phyloP scores from a whole-genome alignment of 2,113 vertebrate genomes.

The Rhinoptilus africanus region DNA sequence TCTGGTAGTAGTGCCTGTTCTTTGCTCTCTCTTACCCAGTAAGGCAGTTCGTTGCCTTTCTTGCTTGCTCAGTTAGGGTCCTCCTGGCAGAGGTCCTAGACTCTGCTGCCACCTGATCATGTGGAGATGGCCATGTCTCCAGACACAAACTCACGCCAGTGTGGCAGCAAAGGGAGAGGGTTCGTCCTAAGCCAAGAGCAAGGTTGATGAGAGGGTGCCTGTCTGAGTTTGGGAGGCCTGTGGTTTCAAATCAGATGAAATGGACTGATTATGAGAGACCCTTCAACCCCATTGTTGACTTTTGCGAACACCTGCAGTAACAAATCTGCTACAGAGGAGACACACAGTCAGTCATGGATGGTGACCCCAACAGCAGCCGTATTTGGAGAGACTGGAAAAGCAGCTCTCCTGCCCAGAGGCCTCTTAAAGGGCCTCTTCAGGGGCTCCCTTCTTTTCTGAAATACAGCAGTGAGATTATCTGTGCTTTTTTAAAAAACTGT shows the following conservation, averaged over 20 bases:
- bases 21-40: neutral
- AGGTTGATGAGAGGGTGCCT: neutral
- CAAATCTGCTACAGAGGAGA: neutral
- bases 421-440: neutral
- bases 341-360: neutral
- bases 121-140: neutral
- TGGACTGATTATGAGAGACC: neutral
- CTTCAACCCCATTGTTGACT: neutral
- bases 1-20: neutral
- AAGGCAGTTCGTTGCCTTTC: neutral
- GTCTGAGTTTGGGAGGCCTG: neutral
- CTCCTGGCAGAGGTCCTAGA: neutral
- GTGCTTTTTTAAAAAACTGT: neutral
- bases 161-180: neutral
- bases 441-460: neutral
- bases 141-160: neutral
- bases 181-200: neutral
- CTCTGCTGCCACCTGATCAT: neutral
- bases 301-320: neutral
- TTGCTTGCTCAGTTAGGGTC: neutral
- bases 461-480: neutral
- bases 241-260: neutral
- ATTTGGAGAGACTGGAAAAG: neutral
- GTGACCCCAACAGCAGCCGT: neutral
- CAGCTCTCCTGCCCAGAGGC: neutral